Base-by-base conservation (phyloP, 2,888 invertebrate species). In the Physocephala rufipes region DNA sequence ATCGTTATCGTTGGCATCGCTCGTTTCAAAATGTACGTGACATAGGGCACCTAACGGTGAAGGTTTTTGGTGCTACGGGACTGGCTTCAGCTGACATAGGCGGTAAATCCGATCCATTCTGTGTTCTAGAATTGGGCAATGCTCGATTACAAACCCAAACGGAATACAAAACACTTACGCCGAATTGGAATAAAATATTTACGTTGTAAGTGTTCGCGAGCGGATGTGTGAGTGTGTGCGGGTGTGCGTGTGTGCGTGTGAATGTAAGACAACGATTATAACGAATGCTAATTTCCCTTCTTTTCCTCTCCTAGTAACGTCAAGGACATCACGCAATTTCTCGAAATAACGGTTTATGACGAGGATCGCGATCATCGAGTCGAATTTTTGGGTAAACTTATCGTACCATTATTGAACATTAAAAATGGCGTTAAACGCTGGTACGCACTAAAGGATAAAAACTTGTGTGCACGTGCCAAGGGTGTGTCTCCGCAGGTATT, bases 181-280 rank as follows among this genome's bases (percentile, higher is more conserved):
- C 99, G 0, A 95, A 93, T 76, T 99, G 99, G 99, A 96, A 97
- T 88, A 99, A 99, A 87, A 95, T 98, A 77, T 99, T 99, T 85
- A 97, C 96, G 59, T 98, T 99, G 95, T 96, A 87, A 90, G 94
- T 90, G 2, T 13, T 21, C 19, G 36, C 13, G 16, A 9, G 49
- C 47, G 26, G 4, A 28, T 13, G n/a, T n/a, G n/a, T n/a, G n/a
- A n/a, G n/a, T n/a, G n/a, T n/a, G n/a, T n/a, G n/a, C n/a, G n/a
- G 53, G 53, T 53, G n/a, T 19, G 21, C 12, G 53, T 53, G 16
- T 19, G 16, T 9, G 21, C 51, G 30, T 47, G 4, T 4, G 55
- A 63, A 55, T 28, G 47, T 36, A 9, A 36, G 36, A 45, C 0
- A n/a, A 36, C n/a, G 12, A 55, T 55, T 36, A 28, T 28, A 26